A percentile compares a stretch with the other conserved stretches of the same genome.
Conservation (phyloP, 2,888 invertebrate species). For the Eilema caniola region DNA sequence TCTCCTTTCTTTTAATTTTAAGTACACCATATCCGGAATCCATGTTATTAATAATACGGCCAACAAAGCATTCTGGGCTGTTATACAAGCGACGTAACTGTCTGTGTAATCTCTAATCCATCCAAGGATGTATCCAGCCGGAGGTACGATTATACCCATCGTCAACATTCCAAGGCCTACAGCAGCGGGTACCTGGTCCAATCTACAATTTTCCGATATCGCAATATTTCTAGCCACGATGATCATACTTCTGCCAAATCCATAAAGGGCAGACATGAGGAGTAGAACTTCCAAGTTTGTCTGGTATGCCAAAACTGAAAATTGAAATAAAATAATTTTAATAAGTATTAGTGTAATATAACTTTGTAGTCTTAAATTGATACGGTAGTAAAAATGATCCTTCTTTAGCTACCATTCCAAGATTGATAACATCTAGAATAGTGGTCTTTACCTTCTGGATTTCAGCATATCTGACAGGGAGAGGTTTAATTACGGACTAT, state of each 20-base stretch:
- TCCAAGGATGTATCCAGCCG: slow-evolving; percentile 88
- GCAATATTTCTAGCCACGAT: slow-evolving; percentile 91
- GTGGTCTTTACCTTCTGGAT: too few species aligned
- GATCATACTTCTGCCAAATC: slow-evolving; percentile 91
- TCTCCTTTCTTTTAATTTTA: slow-evolving; percentile 68
- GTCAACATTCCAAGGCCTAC: slow-evolving; percentile 91
- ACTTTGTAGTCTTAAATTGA: too few species aligned
- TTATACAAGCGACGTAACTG: slow-evolving; percentile 89
- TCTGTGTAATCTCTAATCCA: slow-evolving; percentile 89
- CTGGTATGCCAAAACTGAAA: slow-evolving; percentile 88
- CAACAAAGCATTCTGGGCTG: slow-evolving; percentile 87
- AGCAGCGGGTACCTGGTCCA: slow-evolving; percentile 89
- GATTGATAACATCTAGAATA: too few species aligned
- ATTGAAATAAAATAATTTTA: not conserved
- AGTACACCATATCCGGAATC: slow-evolving; percentile 86
- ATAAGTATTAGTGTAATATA: not conserved
- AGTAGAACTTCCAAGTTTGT: slow-evolving; percentile 83
- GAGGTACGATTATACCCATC: slow-evolving; percentile 90
- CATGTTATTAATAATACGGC: slow-evolving; percentile 85
- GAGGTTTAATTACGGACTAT: too few species aligned
- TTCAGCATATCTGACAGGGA: too few species aligned
- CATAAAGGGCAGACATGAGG: slow-evolving; percentile 87
- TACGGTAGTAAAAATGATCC: too few species aligned
- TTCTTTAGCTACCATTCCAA: too few species aligned
- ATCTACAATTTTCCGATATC: slow-evolving; percentile 88